Conservation (phyloP, 2,888 invertebrate species). For the Eupithecia exiguata region DNA sequence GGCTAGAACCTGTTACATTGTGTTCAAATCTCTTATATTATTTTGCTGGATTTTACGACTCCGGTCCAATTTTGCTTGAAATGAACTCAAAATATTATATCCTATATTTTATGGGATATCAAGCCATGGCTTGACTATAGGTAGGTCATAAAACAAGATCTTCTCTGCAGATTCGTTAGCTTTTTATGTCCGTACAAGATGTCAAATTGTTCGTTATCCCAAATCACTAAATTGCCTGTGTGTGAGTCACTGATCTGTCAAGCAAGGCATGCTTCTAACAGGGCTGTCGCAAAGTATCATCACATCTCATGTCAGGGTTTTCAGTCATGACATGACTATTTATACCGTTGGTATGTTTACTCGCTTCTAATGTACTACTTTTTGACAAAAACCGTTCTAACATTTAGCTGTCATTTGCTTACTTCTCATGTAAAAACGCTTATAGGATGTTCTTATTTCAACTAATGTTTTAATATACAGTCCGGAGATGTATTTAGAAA, state of each 20-base stretch:
- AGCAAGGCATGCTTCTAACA: slow-evolving; percentile 44
- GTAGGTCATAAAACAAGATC: neutral
- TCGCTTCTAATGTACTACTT: too few relatives aligned
- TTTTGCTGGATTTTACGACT: slow-evolving; percentile 11
- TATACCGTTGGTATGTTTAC: too few relatives aligned
- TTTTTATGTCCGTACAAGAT: slow-evolving; percentile 9
- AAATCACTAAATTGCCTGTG: slow-evolving; percentile 40
- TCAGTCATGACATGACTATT: neutral
- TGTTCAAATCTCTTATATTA: neutral
- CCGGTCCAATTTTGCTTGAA: neutral
- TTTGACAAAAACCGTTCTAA: too few relatives aligned
- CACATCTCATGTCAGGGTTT: neutral
- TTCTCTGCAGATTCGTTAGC: neutral
- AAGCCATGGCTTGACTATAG: neutral
- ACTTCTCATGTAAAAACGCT: too few relatives aligned
- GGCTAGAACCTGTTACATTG: slow-evolving; percentile 13
- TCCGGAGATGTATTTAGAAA: too few relatives aligned
- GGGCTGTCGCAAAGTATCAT: slow-evolving; percentile 22
- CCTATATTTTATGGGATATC: neutral
- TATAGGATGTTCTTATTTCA: too few relatives aligned
- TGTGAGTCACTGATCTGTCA: slow-evolving; percentile 43
- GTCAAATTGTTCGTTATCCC: slow-evolving; percentile 27
- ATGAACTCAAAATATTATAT: neutral
- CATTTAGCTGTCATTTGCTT: too few relatives aligned
- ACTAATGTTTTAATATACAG: too few relatives aligned